Conservation (phyloP, 2,113 vertebrate species). For the Centropristis striata region DNA sequence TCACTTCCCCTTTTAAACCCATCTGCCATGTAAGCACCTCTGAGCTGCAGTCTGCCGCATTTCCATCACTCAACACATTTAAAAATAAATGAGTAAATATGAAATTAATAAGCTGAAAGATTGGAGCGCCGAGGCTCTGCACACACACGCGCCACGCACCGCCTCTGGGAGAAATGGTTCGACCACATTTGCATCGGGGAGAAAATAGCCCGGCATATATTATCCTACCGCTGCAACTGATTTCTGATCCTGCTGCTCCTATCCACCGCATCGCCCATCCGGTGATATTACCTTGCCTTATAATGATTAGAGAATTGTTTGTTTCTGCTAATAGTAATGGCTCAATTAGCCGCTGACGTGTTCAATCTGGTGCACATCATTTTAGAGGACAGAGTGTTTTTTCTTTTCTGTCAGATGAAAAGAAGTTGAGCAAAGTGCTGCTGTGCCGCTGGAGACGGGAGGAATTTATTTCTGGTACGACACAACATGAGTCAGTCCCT, state of each 20-base stretch:
- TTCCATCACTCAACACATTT: slow-evolving; percentile 74
- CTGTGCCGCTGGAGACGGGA: neutral
- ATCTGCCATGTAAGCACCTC: slow-evolving; percentile 74
- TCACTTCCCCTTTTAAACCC: slow-evolving; percentile 66
- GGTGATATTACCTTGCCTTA: slow-evolving; percentile 35
- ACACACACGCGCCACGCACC: slow-evolving; percentile 35
- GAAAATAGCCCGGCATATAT: slow-evolving; percentile 72
- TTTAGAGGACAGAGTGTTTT: slow-evolving; percentile 37
- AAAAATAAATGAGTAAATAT: slow-evolving; percentile 86
- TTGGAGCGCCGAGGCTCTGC: slow-evolving; percentile 54
- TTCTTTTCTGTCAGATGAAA: slow-evolving; percentile 21
- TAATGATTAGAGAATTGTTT: slow-evolving; percentile 64
- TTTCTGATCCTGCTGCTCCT: slow-evolving; percentile 62
- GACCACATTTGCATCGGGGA: slow-evolving; percentile 74
- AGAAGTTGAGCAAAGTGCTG: slow-evolving; percentile 22
- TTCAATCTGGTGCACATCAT: slow-evolving; percentile 17
- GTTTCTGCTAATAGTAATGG: slow-evolving; percentile 67
- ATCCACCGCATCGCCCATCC: slow-evolving; percentile 43
- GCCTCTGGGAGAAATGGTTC: slow-evolving; percentile 69
- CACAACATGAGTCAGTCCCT: slow-evolving; percentile 4
- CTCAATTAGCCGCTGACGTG: slow-evolving; percentile 66
- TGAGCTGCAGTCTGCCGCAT: slow-evolving; percentile 57
- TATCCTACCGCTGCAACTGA: slow-evolving; percentile 61
- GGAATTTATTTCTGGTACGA: slow-evolving; percentile 1
- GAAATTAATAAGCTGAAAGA: slow-evolving; percentile 83